Conservation (phyloP, 37 sponge, comb jelly and placozoan genomes). For the Aphrocallistes beatrix region DNA sequence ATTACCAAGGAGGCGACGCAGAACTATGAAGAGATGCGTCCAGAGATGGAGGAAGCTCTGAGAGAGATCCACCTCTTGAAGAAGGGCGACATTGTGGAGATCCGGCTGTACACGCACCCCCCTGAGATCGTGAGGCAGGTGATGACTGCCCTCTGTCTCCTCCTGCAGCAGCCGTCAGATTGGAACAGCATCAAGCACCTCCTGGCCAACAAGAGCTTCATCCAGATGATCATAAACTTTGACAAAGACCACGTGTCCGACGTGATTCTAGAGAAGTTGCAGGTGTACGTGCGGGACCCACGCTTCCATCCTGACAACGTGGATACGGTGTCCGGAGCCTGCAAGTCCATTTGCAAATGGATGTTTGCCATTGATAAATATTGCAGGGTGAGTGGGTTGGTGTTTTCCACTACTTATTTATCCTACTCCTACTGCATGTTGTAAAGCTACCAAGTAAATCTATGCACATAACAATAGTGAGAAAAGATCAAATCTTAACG, state of each 20-base stretch:
- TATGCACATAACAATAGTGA: slow-evolving; percentile 21
- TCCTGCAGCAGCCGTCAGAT: slow-evolving; percentile 49
- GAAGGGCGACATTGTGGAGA: slow-evolving; percentile 48
- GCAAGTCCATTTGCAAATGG: slow-evolving; percentile 68
- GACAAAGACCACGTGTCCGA: slow-evolving; percentile 42
- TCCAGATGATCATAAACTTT: slow-evolving; percentile 32
- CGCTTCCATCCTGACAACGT: slow-evolving; percentile 48
- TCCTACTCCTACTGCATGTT: neutral
- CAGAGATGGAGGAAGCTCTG: slow-evolving; percentile 36
- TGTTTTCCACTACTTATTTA: slow-evolving; percentile 18
- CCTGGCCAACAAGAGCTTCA: slow-evolving; percentile 33
- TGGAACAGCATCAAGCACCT: slow-evolving; percentile 52
- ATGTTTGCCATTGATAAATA: slow-evolving; percentile 60
- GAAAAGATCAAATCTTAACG: too few species aligned
- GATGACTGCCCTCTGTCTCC: slow-evolving; percentile 59
- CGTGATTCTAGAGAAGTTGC: slow-evolving; percentile 40
- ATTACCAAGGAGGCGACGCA: slow-evolving; percentile 35
- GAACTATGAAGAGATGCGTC: slow-evolving; percentile 40
- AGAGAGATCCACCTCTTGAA: slow-evolving; percentile 33
- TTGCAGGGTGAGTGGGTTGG: slow-evolving; percentile 31
- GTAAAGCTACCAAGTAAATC: slow-evolving; percentile 20
- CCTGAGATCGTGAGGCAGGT: slow-evolving; percentile 64
- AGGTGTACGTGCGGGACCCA: slow-evolving; percentile 31
- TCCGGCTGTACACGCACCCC: slow-evolving; percentile 50
- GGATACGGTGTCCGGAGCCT: slow-evolving; percentile 49